A percentile compares a stretch with the other conserved stretches of the same genome.
These are phyloP conservation scores for Colius striatus DNA, from an alignment of 2,113 vertebrate genomes.

Conservation along the genomic window DNA sequence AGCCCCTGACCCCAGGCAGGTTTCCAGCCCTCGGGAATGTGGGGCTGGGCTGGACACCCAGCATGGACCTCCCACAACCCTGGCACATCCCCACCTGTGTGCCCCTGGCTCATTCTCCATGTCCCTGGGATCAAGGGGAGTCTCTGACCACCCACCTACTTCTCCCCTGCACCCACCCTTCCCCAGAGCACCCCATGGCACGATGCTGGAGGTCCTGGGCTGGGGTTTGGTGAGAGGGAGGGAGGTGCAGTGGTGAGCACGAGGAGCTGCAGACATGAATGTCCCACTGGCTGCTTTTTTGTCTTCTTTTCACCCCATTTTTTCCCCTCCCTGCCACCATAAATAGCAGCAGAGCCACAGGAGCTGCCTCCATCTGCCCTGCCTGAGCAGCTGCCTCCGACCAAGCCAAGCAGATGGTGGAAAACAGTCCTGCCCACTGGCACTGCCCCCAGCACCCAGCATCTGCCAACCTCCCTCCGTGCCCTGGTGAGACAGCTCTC, in stretches of 20 bases:
- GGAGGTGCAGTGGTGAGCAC: rapidly evolving
- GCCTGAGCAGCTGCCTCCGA: background rate
- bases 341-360: background rate
- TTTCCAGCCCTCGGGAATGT: conserved; percentile 8
- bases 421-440: background rate
- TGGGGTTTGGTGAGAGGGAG: rapidly evolving
- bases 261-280: background rate
- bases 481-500: background rate
- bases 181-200: background rate
- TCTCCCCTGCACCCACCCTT: background rate
- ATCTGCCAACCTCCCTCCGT: rapidly evolving
- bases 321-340: background rate
- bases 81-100: background rate
- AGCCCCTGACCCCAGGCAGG: background rate
- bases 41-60: conserved; percentile 19
- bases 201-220: background rate
- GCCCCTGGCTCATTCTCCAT: background rate
- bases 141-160: background rate
- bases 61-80: background rate
- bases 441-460: background rate
- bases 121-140: background rate
- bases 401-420: background rate
- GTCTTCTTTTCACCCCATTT: background rate
- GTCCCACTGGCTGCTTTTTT: background rate
- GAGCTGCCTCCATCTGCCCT: background rate